A percentile compares a stretch with the other conserved stretches of the same genome.
phyloP scores from a whole-genome alignment of 1,140 invertebrate species.

The Zaprionus capensis region DNA sequence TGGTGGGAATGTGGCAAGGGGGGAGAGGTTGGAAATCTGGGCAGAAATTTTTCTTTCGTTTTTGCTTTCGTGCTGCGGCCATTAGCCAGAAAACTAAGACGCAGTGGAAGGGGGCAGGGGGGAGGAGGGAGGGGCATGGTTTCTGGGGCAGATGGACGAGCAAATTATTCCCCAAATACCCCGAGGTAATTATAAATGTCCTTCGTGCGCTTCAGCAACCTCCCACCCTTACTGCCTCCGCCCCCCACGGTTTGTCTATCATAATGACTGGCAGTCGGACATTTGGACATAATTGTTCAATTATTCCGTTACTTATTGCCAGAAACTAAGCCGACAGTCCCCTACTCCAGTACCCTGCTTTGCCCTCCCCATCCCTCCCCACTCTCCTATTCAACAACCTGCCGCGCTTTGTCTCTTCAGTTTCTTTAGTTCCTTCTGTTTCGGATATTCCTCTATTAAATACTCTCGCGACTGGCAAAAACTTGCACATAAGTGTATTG shows the following conservation, averaged over 20 bases:
- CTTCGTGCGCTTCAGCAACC: constrained; percentile 49
- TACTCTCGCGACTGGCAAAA: constrained; percentile 34
- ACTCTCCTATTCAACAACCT: no score
- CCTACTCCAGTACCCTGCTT: not conserved
- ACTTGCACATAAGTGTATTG: constrained; percentile 24
- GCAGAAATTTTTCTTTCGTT: constrained; percentile 30
- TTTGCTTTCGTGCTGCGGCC: constrained; percentile 38
- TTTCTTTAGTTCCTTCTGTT: constrained; percentile 22
- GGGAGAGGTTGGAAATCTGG: constrained; percentile 48
- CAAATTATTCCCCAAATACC: constrained; percentile 82
- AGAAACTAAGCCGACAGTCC: constrained; percentile 14
- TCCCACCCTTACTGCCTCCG: constrained; percentile 42
- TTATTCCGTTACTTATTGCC: constrained; percentile 82
- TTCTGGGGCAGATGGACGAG: constrained; percentile 55
- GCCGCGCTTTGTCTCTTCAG: constrained; percentile 8
- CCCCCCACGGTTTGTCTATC: constrained; percentile 76
- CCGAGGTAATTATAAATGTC: constrained; percentile 84
- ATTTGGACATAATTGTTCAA: constrained; percentile 84
- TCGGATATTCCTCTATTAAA: constrained; percentile 64
- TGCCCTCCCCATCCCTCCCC: no score
- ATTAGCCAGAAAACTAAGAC: constrained; percentile 51
- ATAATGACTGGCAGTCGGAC: constrained; percentile 83
- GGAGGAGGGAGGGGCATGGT: not conserved
- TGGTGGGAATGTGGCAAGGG: not conserved
- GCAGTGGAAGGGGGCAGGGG: no score